Evolutionary conservation across 2,888 invertebrate genomes (phyloP).

Genomic region (Drosophila paramelanica): DNA sequence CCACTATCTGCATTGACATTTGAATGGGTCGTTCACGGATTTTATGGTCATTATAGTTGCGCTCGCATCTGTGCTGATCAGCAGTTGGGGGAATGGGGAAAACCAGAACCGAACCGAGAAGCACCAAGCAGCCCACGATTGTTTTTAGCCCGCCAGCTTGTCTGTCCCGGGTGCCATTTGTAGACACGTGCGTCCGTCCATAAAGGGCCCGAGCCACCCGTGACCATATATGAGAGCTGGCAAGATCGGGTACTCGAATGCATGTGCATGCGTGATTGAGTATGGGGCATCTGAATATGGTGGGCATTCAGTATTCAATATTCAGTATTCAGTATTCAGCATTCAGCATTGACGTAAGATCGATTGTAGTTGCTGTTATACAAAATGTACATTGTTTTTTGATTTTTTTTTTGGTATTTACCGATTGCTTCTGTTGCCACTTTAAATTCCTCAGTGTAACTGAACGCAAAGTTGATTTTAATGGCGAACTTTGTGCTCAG

Average conservation of each 20-base stretch:
- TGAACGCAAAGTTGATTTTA: conserved; percentile 46
- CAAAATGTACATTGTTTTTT: conserved; percentile 29
- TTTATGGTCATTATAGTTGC: conserved; percentile 35
- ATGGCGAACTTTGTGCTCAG: conserved; percentile 36
- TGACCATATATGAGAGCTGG: conserved; percentile 46
- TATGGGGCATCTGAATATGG: conserved; percentile 41
- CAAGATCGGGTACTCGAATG: conserved; percentile 19
- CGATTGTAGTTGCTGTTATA: conserved; percentile 53
- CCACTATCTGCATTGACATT: conserved; percentile 31
- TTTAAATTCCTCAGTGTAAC: conserved; percentile 59
- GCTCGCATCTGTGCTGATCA: neutral
- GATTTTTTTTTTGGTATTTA: conserved; percentile 24
- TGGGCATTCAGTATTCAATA: conserved; percentile 22
- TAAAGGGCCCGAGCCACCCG: conserved; percentile 33
- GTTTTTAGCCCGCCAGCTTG: conserved; percentile 14
- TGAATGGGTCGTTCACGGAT: conserved; percentile 38
- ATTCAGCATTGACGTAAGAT: conserved; percentile 63
- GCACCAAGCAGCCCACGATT: conserved; percentile 15
- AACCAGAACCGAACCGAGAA: conserved; percentile 14
- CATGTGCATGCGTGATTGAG: conserved; percentile 35
- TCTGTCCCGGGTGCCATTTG: conserved; percentile 20
- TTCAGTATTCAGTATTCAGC: neutral
- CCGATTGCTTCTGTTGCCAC: conserved; percentile 55
- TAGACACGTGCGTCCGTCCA: conserved; percentile 29
- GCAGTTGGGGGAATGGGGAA: neutral